Conservation (phyloP, 2,888 invertebrate species). For the Gymnoscelis rufifasciata region DNA sequence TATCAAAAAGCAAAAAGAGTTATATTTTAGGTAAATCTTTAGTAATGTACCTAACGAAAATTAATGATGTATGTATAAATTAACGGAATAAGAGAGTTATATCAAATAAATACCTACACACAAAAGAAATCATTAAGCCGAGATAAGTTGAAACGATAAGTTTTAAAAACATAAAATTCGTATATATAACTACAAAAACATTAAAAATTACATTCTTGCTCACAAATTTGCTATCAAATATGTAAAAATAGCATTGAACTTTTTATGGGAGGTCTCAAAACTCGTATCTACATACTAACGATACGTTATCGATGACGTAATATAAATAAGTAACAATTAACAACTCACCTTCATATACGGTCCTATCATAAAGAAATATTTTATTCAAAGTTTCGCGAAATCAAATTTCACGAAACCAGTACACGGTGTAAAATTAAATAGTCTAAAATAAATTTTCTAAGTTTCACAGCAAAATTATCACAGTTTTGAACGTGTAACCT, state of each 20-base stretch:
- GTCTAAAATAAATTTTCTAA: constrained; percentile 27
- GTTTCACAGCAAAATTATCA: constrained; percentile 68
- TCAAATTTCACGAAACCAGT: constrained; percentile 68
- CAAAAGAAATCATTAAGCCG: too few relatives aligned
- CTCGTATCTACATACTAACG: constrained; percentile 5
- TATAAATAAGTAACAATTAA: constrained; percentile 24
- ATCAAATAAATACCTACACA: too few relatives aligned
- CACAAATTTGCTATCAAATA: constrained; percentile 5
- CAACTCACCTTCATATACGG: constrained; percentile 77
- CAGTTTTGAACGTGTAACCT: constrained; percentile 38
- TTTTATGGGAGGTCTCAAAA: constrained; percentile 15
- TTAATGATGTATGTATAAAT: too few relatives aligned
- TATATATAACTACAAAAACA: too few relatives aligned
- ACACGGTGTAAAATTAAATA: constrained; percentile 29
- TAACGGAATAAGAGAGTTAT: too few relatives aligned
- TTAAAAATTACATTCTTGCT: not conserved
- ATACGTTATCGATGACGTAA: constrained; percentile 25
- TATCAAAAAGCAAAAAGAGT: too few relatives aligned
- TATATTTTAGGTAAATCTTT: too few relatives aligned
- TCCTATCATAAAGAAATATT: constrained; percentile 76
- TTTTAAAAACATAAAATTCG: too few relatives aligned
- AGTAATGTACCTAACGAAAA: too few relatives aligned
- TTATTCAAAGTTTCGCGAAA: constrained; percentile 66
- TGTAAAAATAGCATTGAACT: constrained; percentile 19
- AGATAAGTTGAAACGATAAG: too few relatives aligned